Base-by-base conservation (phyloP, 2,888 invertebrate genomes). In the Encarsia formosa region DNA sequence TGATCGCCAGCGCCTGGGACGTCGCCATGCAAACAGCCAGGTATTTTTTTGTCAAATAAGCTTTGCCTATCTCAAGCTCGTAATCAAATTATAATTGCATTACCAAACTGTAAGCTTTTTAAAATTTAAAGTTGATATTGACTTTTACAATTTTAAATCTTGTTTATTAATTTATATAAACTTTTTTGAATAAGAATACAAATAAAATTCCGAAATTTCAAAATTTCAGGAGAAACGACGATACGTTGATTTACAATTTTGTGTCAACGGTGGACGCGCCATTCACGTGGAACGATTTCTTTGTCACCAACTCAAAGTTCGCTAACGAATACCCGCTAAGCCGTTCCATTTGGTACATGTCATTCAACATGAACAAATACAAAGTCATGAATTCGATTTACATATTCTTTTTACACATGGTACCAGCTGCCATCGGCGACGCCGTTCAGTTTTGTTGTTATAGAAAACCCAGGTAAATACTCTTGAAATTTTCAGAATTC, bases 231-330 rank as follows among this genome's bases (percentile, higher is more conserved):
- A 62, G 66, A 59, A 61, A 69, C 61, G 69, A 76, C 61, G 69
- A 75, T 65, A 68, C 77, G 67, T 78, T 83, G 0, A 84, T 94
- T 38, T 94, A 88, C 77, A 94, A 95, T 75, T 91, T 86, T 71
- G 88, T 92, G 2, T 88, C 93, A 1, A 88, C 91, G 0, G 78
- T 79, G 2, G 81, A 88, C 54, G 91, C 92, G 66, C 83, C 85
- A 1, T 75, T 95, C 35, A 85, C 84, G 0, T 97, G 95, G 95
- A 80, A 77, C 0, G 79, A 86, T 39, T 88, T 88, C 63, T 70
- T 76, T 62, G 52, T 69, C 0, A 68, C 77, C 4, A 81, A 81
- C 56, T 58, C 80, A 61, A 69, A 71, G 8, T 77, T 81, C 52
- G 79, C 82, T 1, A 62, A 75, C 13, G 61, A 73, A 1, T 78